These are phyloP conservation scores for Buathra laborator DNA, from an alignment of 2,888 invertebrate genomes.

Conservation along the genomic window DNA sequence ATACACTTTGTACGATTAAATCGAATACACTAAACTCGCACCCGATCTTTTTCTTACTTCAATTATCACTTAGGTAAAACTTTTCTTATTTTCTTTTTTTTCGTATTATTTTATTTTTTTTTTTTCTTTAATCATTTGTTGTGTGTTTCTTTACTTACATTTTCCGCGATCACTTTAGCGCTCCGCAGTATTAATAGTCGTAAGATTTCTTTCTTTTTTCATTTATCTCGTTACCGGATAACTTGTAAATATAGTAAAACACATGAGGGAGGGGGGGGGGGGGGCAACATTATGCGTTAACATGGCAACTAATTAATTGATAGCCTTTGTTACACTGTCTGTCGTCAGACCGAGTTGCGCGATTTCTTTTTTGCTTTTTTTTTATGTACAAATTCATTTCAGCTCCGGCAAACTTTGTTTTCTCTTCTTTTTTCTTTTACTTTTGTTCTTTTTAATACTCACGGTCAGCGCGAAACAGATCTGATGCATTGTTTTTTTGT, in stretches of 20 bases:
- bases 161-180: constrained; percentile 75
- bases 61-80: constrained; percentile 78
- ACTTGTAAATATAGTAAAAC: constrained; percentile 81
- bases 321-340: constrained; percentile 79
- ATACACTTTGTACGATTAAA: constrained; percentile 81
- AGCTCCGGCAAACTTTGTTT: constrained; percentile 75
- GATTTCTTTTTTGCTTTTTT: constrained; percentile 69
- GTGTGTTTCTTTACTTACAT: constrained; percentile 66
- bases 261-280: constrained; percentile 68
- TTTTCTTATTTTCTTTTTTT: constrained; percentile 63
- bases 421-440: constrained; percentile 33
- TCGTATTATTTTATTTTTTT: constrained; percentile 42
- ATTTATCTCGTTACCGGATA: constrained; percentile 77
- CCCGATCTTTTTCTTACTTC: constrained; percentile 74
- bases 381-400: constrained; percentile 77
- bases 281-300: constrained; percentile 78
- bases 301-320: constrained; percentile 75
- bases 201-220: constrained; percentile 60
- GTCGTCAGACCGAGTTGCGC: constrained; percentile 76
- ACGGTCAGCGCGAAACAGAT: constrained; percentile 62
- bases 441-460: constrained; percentile 66
- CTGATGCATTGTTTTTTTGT: constrained; percentile 51
- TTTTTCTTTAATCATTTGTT: constrained; percentile 23
- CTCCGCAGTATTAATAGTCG: constrained; percentile 77
- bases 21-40: constrained; percentile 79